Evolutionary conservation across 1,140 invertebrate species (phyloP), one percentile per base, ranked within the genome.

Genomic region (Sarcophaga peregrina): DNA sequence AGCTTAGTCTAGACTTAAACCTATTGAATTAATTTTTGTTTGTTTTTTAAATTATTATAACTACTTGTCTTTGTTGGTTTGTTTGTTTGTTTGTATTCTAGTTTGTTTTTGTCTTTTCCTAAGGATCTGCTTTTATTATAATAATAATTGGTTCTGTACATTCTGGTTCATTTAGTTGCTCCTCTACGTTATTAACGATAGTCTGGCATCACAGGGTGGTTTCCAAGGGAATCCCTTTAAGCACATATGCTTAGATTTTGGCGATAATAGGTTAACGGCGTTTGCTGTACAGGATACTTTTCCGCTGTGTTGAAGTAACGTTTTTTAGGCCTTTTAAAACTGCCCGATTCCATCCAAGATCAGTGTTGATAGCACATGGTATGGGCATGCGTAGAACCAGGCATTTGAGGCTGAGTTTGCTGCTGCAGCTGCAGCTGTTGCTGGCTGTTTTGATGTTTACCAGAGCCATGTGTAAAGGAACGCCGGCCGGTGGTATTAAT

Each of bases 401-500:
- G 25, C 25, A 37, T 37, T 37, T 37, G 25, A 37, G 25, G 86
- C 84, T 87, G 87, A 4, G 74, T 5, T 25, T 76, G 74, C 5
- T 48, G 46, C 8, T 10, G 46, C 11, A 9, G 6, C 20, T 86
- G 86, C 83, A 86, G 86, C 10, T 87, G 85, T 84, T 87, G 80
- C 62, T 78, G 46, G 48, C 75, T 52, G 83, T 82, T 83, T 85
- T 82, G 72, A 15, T 45, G 50, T 46, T 82, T 74, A 8, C 87
- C 85, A 3, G 87, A 85, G 5, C 81, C 58, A 37, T 72, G 62
- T 37, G 73, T 84, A 37, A 89, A 89, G 20, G 88, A 88, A 45
- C 87, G 83, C 5, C 88, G 85, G 17, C 88, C 88, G 6, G 88
- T 89, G 13, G 87, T 90, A 47, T 85, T 87, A 85, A 86, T 86